Percentiles rank a stretch among this genome's conserved stretches.
phyloP scores from a whole-genome alignment of 2,113 vertebrate genomes.

The Hippoglossus stenolepis region DNA sequence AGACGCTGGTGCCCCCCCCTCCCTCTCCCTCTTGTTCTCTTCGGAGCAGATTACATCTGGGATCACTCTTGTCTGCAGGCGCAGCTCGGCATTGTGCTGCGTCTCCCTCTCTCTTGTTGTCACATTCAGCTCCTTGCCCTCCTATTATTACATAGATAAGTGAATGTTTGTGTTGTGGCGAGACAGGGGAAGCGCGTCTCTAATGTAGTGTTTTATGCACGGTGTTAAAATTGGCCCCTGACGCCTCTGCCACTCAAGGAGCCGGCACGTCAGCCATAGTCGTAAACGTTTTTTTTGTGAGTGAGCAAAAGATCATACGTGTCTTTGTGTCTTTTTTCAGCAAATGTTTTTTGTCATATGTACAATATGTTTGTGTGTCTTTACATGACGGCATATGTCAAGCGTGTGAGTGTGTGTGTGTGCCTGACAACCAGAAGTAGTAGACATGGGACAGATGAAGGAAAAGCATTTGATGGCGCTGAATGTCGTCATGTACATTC shows the following conservation, averaged over 20 bases:
- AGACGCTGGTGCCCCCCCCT: slow-evolving; percentile 28
- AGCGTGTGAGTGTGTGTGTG: background rate
- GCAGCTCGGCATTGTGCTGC: slow-evolving; percentile 65
- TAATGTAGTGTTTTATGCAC: slow-evolving; percentile 68
- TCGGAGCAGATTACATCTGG: slow-evolving; percentile 74
- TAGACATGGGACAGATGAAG: background rate
- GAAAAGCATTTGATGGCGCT: background rate
- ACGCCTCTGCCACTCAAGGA: slow-evolving; percentile 53
- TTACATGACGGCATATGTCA: too few relatives aligned
- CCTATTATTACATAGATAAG: slow-evolving; percentile 84
- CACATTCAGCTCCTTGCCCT: slow-evolving; percentile 61
- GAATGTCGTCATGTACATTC: background rate
- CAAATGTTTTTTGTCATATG: slow-evolving; percentile 4
- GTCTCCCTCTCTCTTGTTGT: slow-evolving; percentile 59
- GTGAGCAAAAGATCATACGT: background rate
- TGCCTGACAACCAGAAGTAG: background rate
- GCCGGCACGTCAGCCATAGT: slow-evolving; percentile 30
- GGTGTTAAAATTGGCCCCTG: slow-evolving; percentile 59
- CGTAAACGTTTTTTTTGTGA: slow-evolving; percentile 32
- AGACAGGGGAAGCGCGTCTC: slow-evolving; percentile 47
- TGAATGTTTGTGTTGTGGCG: slow-evolving; percentile 71
- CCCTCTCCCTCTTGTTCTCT: slow-evolving; percentile 54
- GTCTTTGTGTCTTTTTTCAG: slow-evolving; percentile 21
- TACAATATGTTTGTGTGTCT: background rate
- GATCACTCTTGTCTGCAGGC: slow-evolving; percentile 72